Evolutionary conservation across 1,140 invertebrate genomes (phyloP).

Genomic region (Microplitis mediator): DNA sequence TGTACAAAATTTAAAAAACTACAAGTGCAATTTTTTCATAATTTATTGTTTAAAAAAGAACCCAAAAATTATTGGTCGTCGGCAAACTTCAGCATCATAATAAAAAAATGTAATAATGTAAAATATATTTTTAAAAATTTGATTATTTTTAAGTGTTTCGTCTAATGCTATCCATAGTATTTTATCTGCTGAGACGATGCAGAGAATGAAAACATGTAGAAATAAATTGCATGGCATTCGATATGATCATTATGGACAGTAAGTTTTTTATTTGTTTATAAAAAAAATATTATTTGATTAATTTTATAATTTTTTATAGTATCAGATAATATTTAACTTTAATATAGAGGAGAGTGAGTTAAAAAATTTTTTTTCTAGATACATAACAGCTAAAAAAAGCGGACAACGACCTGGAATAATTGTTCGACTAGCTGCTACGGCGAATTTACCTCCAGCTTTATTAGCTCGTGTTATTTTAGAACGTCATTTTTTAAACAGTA

Average conservation of each 20-base stretch:
- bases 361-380: slow-evolving; percentile 40
- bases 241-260: slow-evolving; percentile 8
- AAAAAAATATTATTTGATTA: background rate
- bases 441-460: slow-evolving; percentile 67
- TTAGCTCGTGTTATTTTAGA: slow-evolving; percentile 72
- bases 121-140: too few species aligned
- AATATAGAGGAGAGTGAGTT: background rate
- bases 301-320: background rate
- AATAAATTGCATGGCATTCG: slow-evolving; percentile 6
- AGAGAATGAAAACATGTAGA: slow-evolving; percentile 10
- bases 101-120: too few species aligned
- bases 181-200: slow-evolving; percentile 16
- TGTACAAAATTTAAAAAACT: too few species aligned
- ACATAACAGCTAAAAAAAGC: slow-evolving; percentile 38
- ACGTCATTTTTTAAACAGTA: slow-evolving; percentile 58
- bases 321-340: slow-evolving; percentile 12
- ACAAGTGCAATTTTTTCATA: too few species aligned
- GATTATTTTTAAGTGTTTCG: slow-evolving; percentile 8
- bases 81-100: too few species aligned
- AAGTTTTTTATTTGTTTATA: background rate
- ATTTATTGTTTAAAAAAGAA: too few species aligned
- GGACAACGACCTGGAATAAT: slow-evolving; percentile 63
- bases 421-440: slow-evolving; percentile 63
- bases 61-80: too few species aligned
- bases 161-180: slow-evolving; percentile 16